Conservation (phyloP, 2,113 vertebrate genomes). For the Petroica traversi region DNA sequence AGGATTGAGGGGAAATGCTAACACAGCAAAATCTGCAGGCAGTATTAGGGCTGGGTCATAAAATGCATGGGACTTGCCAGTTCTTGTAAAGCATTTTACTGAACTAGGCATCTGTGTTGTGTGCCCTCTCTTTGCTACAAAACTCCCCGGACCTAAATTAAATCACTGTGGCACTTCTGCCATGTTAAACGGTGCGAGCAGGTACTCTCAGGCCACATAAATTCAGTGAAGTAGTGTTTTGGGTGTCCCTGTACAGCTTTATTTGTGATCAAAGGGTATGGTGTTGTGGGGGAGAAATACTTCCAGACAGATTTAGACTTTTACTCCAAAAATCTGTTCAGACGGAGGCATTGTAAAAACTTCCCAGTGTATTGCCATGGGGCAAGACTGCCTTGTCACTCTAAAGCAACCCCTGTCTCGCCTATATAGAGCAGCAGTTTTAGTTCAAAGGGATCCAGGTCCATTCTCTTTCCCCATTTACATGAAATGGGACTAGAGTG, state of each 20-base stretch:
- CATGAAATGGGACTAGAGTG: conserved; percentile 63
- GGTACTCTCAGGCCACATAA: conserved; percentile 44
- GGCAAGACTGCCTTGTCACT: conserved; percentile 38
- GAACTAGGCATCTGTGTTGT: not conserved
- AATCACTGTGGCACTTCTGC: conserved; percentile 34
- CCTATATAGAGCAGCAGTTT: conserved; percentile 29
- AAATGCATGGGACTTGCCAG: not conserved
- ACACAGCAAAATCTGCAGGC: not conserved
- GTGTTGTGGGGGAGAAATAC: conserved; percentile 28
- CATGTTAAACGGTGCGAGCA: conserved; percentile 23
- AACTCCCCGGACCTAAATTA: conserved; percentile 28
- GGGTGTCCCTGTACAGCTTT: conserved; percentile 20
- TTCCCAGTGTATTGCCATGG: not conserved
- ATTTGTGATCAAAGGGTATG: conserved; percentile 34
- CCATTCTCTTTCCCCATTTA: conserved; percentile 61
- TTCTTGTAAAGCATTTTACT: not conserved
- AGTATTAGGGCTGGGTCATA: not conserved
- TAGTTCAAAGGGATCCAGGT: conserved; percentile 57
- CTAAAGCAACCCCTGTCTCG: conserved; percentile 5
- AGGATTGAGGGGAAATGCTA: not conserved
- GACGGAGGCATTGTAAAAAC: not conserved
- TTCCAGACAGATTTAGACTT: conserved; percentile 33
- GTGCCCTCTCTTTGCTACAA: not conserved
- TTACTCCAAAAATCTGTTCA: conserved; percentile 33
- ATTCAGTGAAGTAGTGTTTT: conserved; percentile 37